Evolutionary conservation across 2,888 invertebrate genomes (phyloP), one percentile per base, ranked within the genome.

Genomic region (Trichopoda pennipes): DNA sequence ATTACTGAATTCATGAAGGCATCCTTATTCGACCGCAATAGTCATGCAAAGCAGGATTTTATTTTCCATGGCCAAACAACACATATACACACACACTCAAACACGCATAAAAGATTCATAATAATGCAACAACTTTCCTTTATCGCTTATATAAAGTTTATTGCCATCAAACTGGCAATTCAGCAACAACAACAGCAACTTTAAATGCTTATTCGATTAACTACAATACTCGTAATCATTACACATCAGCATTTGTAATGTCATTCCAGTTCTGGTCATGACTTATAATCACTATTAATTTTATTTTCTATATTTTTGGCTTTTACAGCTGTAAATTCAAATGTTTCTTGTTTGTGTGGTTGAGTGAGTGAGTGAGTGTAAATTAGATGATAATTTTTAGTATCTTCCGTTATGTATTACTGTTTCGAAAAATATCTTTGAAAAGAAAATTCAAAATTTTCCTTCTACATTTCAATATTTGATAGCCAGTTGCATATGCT

Each of bases 81-180:
- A 38, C 38, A 38, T 3, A 28, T 12, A 2, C 38, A 12, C 12
- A 38, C 12, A 38, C 1, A 38, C 1, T 32, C 10, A 49, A 35
- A 58, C 38, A 51, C 38, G 16, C 23, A 51, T 64, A 70, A 63
- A 35, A 58, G 49, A 51, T 47, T 17, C 23, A 51, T 64, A 70
- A 63, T 49, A 49, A 28, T 56, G 53, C 78, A 60, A 60, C 78
- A 79, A 79, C 78, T 79, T 79, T 79, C 78, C 78, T 79, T 79
- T 79, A 72, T 79, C 78, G 78, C 66, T 66, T 72, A 79, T 73
- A 60, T 32, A 79, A 79, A 79, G 78, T 79, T 79, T 53, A 79
- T 72, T 79, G 78, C 58, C 72, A 79, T 73, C 53, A 44, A n/a
- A 23, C 42, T 51, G 61, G n/a, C 23, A 4, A 47, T 55, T n/a